Base-by-base conservation (phyloP, 37 sponge, comb jelly and placozoan genomes). In the Hexactinellida sp. region DNA sequence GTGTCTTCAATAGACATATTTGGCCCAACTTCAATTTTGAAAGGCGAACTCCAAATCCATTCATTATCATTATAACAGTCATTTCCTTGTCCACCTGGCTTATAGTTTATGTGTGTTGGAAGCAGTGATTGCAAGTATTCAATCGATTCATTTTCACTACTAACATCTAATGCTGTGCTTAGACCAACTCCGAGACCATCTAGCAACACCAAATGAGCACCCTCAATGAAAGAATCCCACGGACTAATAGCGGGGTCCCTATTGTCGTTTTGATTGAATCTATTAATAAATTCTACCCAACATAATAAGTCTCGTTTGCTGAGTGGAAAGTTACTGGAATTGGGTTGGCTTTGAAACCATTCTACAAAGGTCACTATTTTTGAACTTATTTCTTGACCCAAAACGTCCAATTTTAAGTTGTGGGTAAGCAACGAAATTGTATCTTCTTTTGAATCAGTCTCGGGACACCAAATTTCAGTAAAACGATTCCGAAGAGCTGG, bases 401-500 rank as follows among this genome's bases (percentile, higher is more conserved):
- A 21, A 24, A 34, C 38, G 0, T 34, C 23, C 54, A 84, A 37
- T 0, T 82, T 38, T 37, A 90, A 38, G 86, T 89, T 90, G 84
- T 92, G 88, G 0, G 1, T 36, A 7, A 88, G 52, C 3, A 92
- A 87, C 35, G 39, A 36, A 28, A 84, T 36, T 28, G 88, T 37
- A n/a, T 85, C 90, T 1, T 32, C 82, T 0, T 13, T 35, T 0
- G 36, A 54, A 55, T 87, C 84, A 38, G 85, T 55, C 36, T 55
- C 71, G 37, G 92, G 86, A 87, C 94, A 98, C 99, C 99, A 98
- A 24, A 98, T 89, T 88, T 98, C 99, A 54, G 93, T 93, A 55
- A 98, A 95, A 54, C 99, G 55, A 86, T 98, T 98, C 9, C 99
- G 38, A 83, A 98, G 91, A 30, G 99, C 99, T 38, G 96, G 94